Conservation (phyloP, 1,140 invertebrate genomes). For the Arctopsyche grandis region DNA sequence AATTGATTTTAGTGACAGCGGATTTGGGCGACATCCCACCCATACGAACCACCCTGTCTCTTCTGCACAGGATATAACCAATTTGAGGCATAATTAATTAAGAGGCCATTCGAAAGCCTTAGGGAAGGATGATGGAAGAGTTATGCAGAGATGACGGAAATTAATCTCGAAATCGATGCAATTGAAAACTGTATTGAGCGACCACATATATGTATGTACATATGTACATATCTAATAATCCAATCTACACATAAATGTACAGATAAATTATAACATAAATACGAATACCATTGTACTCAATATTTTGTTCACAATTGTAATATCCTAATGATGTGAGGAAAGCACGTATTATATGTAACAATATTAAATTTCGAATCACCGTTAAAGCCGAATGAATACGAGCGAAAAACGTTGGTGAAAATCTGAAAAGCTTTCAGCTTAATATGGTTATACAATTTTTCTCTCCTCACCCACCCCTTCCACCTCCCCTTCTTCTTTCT, state of each 20-base stretch:
- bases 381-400: neutral
- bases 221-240: no score
- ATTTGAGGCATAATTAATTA: slow-evolving; percentile 29
- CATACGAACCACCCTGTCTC: neutral
- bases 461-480: neutral
- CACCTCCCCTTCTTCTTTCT: neutral
- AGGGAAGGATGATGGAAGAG: neutral
- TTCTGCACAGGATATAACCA: slow-evolving; percentile 12
- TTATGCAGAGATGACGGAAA: neutral
- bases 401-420: neutral
- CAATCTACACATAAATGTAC: no score
- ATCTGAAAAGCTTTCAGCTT: slow-evolving; percentile 34
- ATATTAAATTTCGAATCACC: no score
- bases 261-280: no score
- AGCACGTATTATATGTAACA: no score
- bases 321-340: no score
- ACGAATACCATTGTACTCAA: no score
- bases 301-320: no score
- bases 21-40: neutral
- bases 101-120: neutral
- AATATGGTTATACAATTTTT: slow-evolving; percentile 36
- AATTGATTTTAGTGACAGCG: slow-evolving; percentile 32
- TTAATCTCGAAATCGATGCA: neutral
- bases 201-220: no score
- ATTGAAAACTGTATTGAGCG: no score